These are phyloP conservation scores for Fregetta grallaria DNA, from an alignment of 2,113 vertebrate genomes.

Conservation along the genomic window DNA sequence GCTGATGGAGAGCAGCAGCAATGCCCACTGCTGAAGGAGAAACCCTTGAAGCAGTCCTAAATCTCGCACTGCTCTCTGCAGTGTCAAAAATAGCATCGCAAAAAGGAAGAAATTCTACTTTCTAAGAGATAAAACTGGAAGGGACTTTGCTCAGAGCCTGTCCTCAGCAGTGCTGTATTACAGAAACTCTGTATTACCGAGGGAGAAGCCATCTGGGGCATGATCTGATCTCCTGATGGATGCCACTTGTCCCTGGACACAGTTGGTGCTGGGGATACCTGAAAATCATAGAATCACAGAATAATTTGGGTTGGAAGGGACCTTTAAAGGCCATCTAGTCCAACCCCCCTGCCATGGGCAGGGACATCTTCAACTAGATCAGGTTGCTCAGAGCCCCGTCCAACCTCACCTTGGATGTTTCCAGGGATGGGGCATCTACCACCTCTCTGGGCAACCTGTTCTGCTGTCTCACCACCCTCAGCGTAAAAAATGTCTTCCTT, in stretches of 20 bases:
- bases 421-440: no score
- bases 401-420: no score
- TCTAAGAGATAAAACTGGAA: background rate
- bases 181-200: background rate
- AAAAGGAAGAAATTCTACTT: background rate
- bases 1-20: background rate
- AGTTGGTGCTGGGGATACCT: background rate
- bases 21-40: background rate
- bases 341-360: no score
- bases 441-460: no score
- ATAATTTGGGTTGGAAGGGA: no score
- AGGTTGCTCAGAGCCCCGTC: no score
- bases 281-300: background rate
- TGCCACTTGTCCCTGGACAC: background rate
- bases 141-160: background rate
- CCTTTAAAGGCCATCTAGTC: no score
- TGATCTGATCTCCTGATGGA: background rate
- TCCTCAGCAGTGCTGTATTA: background rate
- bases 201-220: background rate
- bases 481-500: no score
- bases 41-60: no score
- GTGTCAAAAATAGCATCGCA: background rate
- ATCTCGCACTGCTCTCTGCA: background rate
- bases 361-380: no score
- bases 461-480: no score